phyloP scores from a whole-genome alignment of 2,797 vertebrate genomes.

The Malurus splendens region DNA sequence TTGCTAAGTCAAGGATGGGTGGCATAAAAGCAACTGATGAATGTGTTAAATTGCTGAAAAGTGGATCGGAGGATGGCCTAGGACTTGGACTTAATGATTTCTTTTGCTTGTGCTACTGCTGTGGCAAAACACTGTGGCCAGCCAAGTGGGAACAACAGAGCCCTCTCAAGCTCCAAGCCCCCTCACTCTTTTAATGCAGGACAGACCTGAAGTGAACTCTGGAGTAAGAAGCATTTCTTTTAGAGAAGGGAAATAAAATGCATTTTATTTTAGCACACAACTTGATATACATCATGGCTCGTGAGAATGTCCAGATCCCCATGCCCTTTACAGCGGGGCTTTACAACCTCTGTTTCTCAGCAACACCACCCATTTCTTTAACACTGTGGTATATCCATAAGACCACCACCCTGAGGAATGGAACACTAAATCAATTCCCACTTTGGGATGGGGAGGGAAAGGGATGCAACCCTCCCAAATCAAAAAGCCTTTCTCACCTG shows the following conservation, averaged over 20 bases:
- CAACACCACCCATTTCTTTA: not conserved
- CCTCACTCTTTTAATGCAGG: not conserved
- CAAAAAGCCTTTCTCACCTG: not conserved
- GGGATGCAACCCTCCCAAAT: not conserved
- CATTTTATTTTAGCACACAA: not conserved
- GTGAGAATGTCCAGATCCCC: not conserved
- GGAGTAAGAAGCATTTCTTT: not conserved
- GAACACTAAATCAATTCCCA: not conserved
- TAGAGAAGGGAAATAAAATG: not conserved
- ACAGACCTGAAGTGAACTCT: not conserved
- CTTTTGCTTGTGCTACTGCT: not conserved
- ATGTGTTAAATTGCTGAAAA: not conserved
- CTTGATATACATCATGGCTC: not conserved
- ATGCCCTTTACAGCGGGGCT: not conserved
- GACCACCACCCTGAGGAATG: not conserved
- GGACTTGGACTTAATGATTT: not conserved
- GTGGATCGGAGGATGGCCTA: not conserved
- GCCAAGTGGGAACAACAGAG: not conserved
- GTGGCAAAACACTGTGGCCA: not conserved
- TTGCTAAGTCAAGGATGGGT: not conserved
- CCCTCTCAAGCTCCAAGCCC: not conserved
- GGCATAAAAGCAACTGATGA: not conserved
- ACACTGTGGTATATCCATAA: not conserved
- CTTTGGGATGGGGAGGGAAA: not conserved
- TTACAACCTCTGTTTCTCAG: not conserved